Evolutionary conservation across 2,888 invertebrate genomes (phyloP), one percentile per base, ranked within the genome.

Genomic region (Beris morrisii): DNA sequence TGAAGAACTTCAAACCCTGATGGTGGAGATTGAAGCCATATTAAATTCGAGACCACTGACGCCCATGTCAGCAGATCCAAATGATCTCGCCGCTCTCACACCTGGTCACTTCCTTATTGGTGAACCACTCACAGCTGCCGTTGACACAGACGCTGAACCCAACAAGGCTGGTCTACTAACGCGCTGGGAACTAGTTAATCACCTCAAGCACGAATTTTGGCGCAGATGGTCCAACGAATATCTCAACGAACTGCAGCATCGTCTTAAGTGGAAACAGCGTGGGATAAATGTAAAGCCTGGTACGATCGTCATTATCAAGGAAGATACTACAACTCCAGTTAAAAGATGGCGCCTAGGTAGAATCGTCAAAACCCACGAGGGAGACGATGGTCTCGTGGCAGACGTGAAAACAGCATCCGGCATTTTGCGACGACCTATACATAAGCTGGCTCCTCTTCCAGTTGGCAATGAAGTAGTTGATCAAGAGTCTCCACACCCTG

Each of bases 11-110:
- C 32, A 64, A n/a, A 76, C 74, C 3, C 15, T 73, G 1, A 12
- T 71, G 1, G 57, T 67, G 7, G 72, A 74, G 65, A 70, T 74
- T 31, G 74, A 75, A 67, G 73, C 73, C 1, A 66, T 70, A 13
- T 53, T 74, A 3, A 75, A 75, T 66, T 74, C 73, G 9, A 61
- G 74, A 15, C 73, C 74, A 3, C 38, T 75, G 1, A 70, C 67
- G 57, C 71, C 69, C 7, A 66, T 71, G n/a, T 69, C 69, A 28
- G 63, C 66, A n/a, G 70, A 72, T 63, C 65, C 69, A 28, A 68
- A 67, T 28, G 70, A 71, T 38, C 11, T 68, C n/a, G n/a, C 12
- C 2, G 67, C 67, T 13, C 32, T 70, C 3, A 71, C 69, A n/a
- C 69, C 71, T 11, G 69, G 67, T 5, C 69, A 67, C 50, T 65